Evolutionary conservation across 1,140 invertebrate species (phyloP), one percentile per base, ranked within the genome.

Genomic region (Megalonaias nervosa): DNA sequence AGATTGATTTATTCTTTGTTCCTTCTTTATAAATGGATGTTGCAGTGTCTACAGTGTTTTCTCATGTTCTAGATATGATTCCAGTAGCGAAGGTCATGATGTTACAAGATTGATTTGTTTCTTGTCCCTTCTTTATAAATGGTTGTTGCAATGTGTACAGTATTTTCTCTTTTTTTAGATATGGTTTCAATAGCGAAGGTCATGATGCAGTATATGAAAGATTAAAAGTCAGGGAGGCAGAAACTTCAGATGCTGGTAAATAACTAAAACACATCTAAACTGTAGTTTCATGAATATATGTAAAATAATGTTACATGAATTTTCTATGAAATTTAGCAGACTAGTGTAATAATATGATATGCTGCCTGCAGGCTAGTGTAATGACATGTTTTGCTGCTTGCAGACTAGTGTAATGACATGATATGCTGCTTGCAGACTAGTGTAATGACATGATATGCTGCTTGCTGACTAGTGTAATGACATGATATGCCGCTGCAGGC

Each of bases 151-250:
- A 3, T 67, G 16, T 3, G 1, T 17, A 57, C 19, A 60, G 64
- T 67, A 5, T 75, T 23, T 38, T 65, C 74, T 70, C 9, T 55
- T 23, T 70, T 82, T 73, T 13, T 80, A 91, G 91, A 76, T 96
- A 95, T 92, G 97, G 98, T 14, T 99, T 99, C 86, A 99, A 99
- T 90, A 99, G 97, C 91, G 94, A 97, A 84, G 98, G 98, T 0
- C 96, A 98, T 88, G 92, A 95, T 21, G 81, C 68, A 65, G 90
- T 91, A 1, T 83, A 80, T 67, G 74, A 88, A 16, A 82, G 88
- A 77, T 82, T 91, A 21, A 74, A 81, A 73, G 58, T 77, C 58
- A 77, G 77, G 72, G 75, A 85, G 68, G 67, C 38, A 17, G 12
- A 38, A 48, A 55, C 48, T 69, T 70, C 13, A 64, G 16, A 61